phyloP scores from a whole-genome alignment of 2,888 invertebrate species.

The Colletes collaris region DNA sequence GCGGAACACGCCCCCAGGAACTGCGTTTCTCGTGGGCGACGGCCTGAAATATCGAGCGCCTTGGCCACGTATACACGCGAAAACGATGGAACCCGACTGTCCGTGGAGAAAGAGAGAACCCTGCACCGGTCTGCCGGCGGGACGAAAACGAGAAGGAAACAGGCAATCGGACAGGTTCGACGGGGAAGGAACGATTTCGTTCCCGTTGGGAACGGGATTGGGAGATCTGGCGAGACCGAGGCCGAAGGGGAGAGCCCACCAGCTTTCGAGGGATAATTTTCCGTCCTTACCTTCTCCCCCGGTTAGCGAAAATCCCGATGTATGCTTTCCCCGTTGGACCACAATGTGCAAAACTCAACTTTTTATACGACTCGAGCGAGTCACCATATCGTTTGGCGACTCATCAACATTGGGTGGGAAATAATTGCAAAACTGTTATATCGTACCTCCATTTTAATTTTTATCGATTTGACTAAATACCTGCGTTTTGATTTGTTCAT shows the following conservation, averaged over 20 bases:
- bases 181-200: slow-evolving; percentile 25
- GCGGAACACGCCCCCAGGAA: slow-evolving; percentile 71
- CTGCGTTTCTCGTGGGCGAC: slow-evolving; percentile 73
- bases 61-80: slow-evolving; percentile 69
- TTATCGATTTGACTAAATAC: too few species aligned
- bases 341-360: too few species aligned
- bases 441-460: too few species aligned
- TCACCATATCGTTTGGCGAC: too few species aligned
- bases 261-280: slow-evolving; percentile 43
- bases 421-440: too few species aligned
- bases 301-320: slow-evolving; percentile 33
- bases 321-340: slow-evolving; percentile 8
- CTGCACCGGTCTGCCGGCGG: slow-evolving; percentile 7
- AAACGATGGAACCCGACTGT: slow-evolving; percentile 69
- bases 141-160: slow-evolving; percentile 47
- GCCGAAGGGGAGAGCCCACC: neutral
- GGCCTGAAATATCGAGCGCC: slow-evolving; percentile 77
- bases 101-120: slow-evolving; percentile 39
- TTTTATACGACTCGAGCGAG: too few species aligned
- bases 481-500: too few species aligned
- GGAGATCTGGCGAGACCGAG: neutral
- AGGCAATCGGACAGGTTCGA: slow-evolving; percentile 45
- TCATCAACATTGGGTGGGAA: too few species aligned
- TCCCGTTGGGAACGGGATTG: slow-evolving; percentile 7
- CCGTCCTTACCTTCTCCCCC: slow-evolving; percentile 33